These are phyloP conservation scores for Lampropteryx suffumata DNA, from an alignment of 2,888 invertebrate species.

Conservation along the genomic window DNA sequence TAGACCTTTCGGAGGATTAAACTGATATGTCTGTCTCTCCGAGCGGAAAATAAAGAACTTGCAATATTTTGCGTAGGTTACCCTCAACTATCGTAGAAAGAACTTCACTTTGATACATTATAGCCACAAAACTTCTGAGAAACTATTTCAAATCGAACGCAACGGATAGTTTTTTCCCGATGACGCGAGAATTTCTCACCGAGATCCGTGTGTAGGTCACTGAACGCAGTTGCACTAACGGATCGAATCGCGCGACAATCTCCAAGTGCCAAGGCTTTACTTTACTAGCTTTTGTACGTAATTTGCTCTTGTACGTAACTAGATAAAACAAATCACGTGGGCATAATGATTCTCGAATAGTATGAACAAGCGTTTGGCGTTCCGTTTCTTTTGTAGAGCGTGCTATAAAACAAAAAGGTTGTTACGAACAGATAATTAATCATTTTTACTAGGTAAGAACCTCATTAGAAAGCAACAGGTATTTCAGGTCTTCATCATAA, in stretches of 20 bases:
- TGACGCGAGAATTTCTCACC: constrained; percentile 53
- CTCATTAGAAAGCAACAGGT: not conserved
- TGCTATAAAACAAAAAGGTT: too few species aligned
- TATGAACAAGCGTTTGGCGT: too few species aligned
- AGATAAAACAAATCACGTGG: too few species aligned
- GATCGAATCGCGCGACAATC: constrained; percentile 1
- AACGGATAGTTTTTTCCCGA: constrained; percentile 39
- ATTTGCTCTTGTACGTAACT: too few species aligned
- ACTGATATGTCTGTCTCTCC: too few species aligned
- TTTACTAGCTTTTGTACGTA: not conserved
- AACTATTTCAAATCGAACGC: constrained; percentile 17
- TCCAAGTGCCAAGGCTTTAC: not conserved
- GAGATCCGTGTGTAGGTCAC: constrained; percentile 53
- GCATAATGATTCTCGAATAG: too few species aligned
- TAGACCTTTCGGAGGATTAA: too few species aligned
- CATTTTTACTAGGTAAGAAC: not conserved
- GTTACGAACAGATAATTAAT: not conserved
- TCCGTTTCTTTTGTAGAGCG: too few species aligned
- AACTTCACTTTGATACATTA: too few species aligned
- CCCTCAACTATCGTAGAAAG: too few species aligned
- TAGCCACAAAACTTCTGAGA: constrained; percentile 1
- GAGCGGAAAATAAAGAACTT: too few species aligned
- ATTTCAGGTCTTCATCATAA: not conserved
- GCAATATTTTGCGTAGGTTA: too few species aligned
- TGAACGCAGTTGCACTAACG: constrained; percentile 42